phyloP scores from a whole-genome alignment of 2,888 invertebrate species.

The Eristalis intricaria region DNA sequence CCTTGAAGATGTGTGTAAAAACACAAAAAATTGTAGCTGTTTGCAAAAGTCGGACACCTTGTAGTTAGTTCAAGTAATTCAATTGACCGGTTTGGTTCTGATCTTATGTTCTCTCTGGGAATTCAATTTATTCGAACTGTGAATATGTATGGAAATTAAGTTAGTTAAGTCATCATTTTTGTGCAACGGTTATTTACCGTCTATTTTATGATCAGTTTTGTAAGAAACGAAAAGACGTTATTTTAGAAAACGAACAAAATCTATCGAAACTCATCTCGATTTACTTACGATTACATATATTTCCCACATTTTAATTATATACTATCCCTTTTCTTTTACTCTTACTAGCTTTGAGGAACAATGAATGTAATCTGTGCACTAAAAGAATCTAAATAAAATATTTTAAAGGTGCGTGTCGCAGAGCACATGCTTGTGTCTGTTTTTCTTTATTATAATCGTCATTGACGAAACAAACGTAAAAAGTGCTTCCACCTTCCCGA shows the following conservation, averaged over 20 bases:
- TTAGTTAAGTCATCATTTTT: conserved; percentile 39
- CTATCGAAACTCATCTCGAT: conserved; percentile 30
- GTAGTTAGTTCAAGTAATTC: conserved; percentile 39
- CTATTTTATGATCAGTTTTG: neutral
- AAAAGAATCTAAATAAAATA: conserved; percentile 62
- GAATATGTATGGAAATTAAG: neutral
- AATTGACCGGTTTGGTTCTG: conserved; percentile 32
- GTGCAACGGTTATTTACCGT: conserved; percentile 48
- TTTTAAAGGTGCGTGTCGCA: conserved; percentile 1
- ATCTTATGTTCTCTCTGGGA: neutral
- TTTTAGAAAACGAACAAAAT: conserved; percentile 41
- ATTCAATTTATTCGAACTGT: neutral
- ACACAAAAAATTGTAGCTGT: conserved; percentile 1
- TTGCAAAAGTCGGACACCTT: conserved; percentile 8
- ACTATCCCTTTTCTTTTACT: neutral
- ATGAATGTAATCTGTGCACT: conserved; percentile 58
- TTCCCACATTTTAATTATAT: neutral
- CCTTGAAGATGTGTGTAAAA: conserved; percentile 10
- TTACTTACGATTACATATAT: neutral
- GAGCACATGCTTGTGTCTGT: neutral
- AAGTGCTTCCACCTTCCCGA: too few species aligned
- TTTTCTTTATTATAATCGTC: too few species aligned
- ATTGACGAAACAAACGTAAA: too few species aligned
- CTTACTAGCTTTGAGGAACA: conserved; percentile 35
- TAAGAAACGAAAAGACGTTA: neutral